A percentile compares a stretch with the other conserved stretches of the same genome.
Evolutionary conservation across 2,888 invertebrate species (phyloP).

Genomic region (Dryobota labecula): DNA sequence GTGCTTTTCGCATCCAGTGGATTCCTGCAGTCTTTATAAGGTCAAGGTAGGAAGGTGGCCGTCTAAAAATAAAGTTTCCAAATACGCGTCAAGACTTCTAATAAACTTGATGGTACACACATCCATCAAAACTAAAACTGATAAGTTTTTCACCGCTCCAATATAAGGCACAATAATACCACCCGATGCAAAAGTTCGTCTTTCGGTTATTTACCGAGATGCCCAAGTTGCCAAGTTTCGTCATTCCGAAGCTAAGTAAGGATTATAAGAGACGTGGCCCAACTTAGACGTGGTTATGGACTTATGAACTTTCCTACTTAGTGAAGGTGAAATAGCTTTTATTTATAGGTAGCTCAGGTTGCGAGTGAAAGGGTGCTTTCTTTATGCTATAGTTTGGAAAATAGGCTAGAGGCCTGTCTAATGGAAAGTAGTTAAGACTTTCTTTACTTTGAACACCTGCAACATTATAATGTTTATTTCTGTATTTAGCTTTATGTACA

Average conservation of each 20-base stretch:
- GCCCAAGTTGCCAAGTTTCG: conserved; percentile 51
- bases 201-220: conserved; percentile 52
- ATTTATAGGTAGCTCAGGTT: conserved; percentile 38
- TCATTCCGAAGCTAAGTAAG: conserved; percentile 53
- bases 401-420: background rate
- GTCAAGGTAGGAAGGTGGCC: background rate
- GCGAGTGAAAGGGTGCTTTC: conserved; percentile 1
- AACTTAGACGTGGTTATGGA: conserved; percentile 48
- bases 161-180: conserved; percentile 41
- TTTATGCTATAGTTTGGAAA: conserved; percentile 21
- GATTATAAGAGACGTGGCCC: conserved; percentile 53
- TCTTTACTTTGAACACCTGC: background rate
- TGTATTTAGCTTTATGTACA: too few species aligned
- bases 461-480: background rate
- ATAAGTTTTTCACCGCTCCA: conserved; percentile 27
- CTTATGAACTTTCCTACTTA: conserved; percentile 57
- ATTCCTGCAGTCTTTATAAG: too few species aligned
- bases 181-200: conserved; percentile 41
- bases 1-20: too few species aligned
- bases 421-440: background rate
- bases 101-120: conserved; percentile 4
- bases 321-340: conserved; percentile 45
- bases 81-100: background rate
- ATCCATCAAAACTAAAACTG: conserved; percentile 25
- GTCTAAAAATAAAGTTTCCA: background rate